These are phyloP conservation scores for Drosophila robusta DNA, from an alignment of 2,888 invertebrate species.

Conservation along the genomic window DNA sequence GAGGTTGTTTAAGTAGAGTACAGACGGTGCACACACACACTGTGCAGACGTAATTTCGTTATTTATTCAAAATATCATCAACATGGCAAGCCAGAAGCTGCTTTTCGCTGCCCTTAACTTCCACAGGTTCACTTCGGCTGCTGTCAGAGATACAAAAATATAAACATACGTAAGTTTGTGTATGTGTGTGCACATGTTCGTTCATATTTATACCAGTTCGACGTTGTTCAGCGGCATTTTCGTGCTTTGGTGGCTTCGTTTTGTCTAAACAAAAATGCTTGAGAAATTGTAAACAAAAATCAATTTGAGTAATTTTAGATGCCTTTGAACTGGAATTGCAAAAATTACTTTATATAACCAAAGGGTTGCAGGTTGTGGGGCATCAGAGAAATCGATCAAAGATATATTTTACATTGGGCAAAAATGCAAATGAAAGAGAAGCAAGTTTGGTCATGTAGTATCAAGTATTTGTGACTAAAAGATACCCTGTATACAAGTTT, in stretches of 20 bases:
- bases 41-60: conserved; percentile 66
- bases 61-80: conserved; percentile 68
- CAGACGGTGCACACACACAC: not conserved
- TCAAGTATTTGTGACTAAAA: not conserved
- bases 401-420: conserved; percentile 1
- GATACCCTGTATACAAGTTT: not conserved
- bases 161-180: not conserved
- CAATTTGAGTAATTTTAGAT: conserved; percentile 16
- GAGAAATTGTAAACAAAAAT: conserved; percentile 36
- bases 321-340: conserved; percentile 41
- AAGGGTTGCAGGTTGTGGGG: not conserved
- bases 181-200: not conserved
- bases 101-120: not conserved
- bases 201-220: conserved; percentile 11
- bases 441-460: too few species aligned
- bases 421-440: conserved; percentile 5
- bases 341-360: conserved; percentile 5
- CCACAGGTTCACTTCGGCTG: not conserved
- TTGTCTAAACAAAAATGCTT: conserved; percentile 33
- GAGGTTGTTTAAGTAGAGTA: not conserved
- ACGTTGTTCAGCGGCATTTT: conserved; percentile 13
- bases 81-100: conserved; percentile 27
- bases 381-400: conserved; percentile 4
- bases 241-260: not conserved
- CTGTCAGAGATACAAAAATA: not conserved